Conservation (phyloP, 2,888 invertebrate species). For the Limenitis camilla region DNA sequence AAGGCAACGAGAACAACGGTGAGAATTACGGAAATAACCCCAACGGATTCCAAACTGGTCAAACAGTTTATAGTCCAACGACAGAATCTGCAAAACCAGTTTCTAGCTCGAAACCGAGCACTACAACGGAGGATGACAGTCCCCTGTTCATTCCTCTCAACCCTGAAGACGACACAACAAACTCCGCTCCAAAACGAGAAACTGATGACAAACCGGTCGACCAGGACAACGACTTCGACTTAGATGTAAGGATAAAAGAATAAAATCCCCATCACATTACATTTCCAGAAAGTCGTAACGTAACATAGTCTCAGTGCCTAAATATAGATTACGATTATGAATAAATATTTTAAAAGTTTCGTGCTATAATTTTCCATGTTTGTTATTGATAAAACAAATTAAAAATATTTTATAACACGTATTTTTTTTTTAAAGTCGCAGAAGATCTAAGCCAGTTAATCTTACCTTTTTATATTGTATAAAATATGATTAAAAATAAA, state of each 20-base stretch:
- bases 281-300: too few species aligned
- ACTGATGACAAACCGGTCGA: constrained; percentile 34
- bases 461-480: too few species aligned
- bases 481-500: too few species aligned
- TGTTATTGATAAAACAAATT: too few species aligned
- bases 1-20: constrained; percentile 8
- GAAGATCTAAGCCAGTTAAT: too few species aligned
- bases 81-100: constrained; percentile 16
- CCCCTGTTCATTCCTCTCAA: constrained; percentile 50
- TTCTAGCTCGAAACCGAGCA: constrained; percentile 2
- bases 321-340: too few species aligned
- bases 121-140: constrained; percentile 37
- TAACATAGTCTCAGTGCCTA: too few species aligned
- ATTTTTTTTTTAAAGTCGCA: too few species aligned
- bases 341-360: too few species aligned
- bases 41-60: not conserved
- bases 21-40: constrained; percentile 2
- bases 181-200: constrained; percentile 52
- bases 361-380: too few species aligned
- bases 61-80: constrained; percentile 10
- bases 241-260: constrained; percentile 52
- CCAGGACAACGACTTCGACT: constrained; percentile 43
- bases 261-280: too few species aligned
- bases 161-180: constrained; percentile 33
- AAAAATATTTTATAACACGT: too few species aligned